Evolutionary conservation across 2,113 vertebrate genomes (phyloP), one percentile per base, ranked within the genome.

Genomic region (Lamprologus lemairii): DNA sequence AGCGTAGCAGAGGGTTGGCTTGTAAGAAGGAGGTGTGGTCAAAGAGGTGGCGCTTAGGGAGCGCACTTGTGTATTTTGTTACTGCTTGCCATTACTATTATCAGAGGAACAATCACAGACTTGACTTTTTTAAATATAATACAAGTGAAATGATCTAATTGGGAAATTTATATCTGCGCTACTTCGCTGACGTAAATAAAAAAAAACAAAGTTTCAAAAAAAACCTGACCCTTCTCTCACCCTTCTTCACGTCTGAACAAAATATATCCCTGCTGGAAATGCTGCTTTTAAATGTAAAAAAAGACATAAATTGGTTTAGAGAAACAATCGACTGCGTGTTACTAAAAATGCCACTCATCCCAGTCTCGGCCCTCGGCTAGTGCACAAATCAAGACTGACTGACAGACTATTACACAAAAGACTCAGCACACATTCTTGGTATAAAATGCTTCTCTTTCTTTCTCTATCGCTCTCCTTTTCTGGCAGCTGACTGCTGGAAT

Each of bases 301-400:
- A 45, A 85, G 35, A 80, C 81, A 79, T 28, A 65, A 85, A 90
- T 85, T 40, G 47, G 45, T 85, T 53, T 49, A 47, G 63, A 91
- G 85, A 87, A 88, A 89, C 33, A 21, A 87, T 92, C 86, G 84
- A 86, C 71, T 78, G 68, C 21, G 37, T 47, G 86, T 91, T 89
- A 80, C 83, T 79, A 89, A 91, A 93, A 90, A 82, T 23, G 82
- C 79, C 92, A 87, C 63, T 89, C 75, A 85, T 84, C 55, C 54
- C 47, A 68, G 83, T 68, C 63, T 80, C 49, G 16, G 88, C 79
- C 68, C 71, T 87, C 9, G 21, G 82, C 53, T 63, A 21, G 45
- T 55, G 83, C 78, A 88, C 84, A 89, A 84, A 91, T 91, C 88
- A 87, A 81, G 19, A 82, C 68, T 63, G 87, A 88, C 83, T 90